Percentiles rank a stretch among this genome's conserved stretches.
Conservation (phyloP, 2,888 invertebrate genomes). For the Erynnis tages region DNA sequence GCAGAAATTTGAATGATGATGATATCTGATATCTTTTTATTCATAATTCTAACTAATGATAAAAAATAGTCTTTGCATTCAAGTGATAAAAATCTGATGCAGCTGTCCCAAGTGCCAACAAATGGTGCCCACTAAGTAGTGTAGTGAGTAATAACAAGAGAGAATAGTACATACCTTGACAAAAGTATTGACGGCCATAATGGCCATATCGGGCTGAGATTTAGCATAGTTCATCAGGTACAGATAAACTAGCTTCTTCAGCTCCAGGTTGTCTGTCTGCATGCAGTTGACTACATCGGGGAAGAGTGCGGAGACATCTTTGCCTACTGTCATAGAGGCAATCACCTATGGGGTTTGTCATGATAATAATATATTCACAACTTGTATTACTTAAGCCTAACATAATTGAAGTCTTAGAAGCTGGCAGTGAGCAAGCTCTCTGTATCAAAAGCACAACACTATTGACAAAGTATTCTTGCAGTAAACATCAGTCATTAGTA, state of each 20-base stretch:
- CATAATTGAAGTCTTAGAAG: too few relatives aligned
- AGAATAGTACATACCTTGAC: constrained; percentile 89
- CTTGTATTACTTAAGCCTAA: too few relatives aligned
- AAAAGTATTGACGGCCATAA: constrained; percentile 99
- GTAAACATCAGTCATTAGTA: too few relatives aligned
- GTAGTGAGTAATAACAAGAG: not conserved
- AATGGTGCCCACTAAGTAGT: not conserved
- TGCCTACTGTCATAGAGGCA: constrained; percentile 99
- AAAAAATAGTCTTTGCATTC: too few relatives aligned
- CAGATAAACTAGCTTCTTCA: constrained; percentile 98
- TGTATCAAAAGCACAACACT: too few relatives aligned
- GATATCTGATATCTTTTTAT: too few relatives aligned
- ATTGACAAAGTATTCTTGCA: too few relatives aligned
- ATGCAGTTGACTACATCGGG: constrained; percentile 99
- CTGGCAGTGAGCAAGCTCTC: too few relatives aligned
- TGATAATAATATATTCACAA: too few relatives aligned
- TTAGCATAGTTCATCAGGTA: constrained; percentile 99
- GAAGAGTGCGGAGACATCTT: constrained; percentile 98
- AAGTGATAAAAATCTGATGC: too few relatives aligned
- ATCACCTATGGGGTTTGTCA: constrained; percentile 86
- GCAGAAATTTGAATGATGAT: too few relatives aligned
- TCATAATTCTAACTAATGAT: too few relatives aligned
- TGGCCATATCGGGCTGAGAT: constrained; percentile 99
- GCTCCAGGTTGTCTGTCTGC: constrained; percentile 99
- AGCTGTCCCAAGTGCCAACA: constrained; percentile 20